Evolutionary conservation across 2,888 invertebrate species (phyloP), one percentile per base, ranked within the genome.

Genomic region (Malacosoma neustria): DNA sequence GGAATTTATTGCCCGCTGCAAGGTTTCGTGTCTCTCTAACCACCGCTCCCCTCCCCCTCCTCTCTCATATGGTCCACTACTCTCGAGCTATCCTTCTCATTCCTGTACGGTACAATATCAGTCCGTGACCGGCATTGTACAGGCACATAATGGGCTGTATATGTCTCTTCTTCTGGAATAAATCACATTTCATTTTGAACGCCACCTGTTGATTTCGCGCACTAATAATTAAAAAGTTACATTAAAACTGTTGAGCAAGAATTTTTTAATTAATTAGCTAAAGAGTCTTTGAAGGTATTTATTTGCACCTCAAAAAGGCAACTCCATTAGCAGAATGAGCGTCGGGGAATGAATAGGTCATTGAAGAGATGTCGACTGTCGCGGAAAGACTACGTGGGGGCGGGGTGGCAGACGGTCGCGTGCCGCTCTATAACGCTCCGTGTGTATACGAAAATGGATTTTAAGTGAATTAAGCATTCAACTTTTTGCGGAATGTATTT

Each of bases 301-400:
- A 75, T 72, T 72, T 65, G 61, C 67, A 73, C 70, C 66, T 70
- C 67, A 59, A 77, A 76, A 77, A 77, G 73, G 74, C 75, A 69
- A 72, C 69, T 74, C 84, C 82, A 82, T 84, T 82, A 82, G 77
- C 51, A 63, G 68, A 80, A 80, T 80, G 82, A 80, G 62, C 65
- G 63, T 55, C 61, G 61, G 55, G 58, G 58, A 58, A 65, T 74
- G 79, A 79, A 80, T 72, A 62, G 73, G 72, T 72, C 72, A 76
- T 79, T 80, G 72, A 71, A 49, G 49, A 65, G 65, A 69, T 62
- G 70, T 67, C 66, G 67, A 57, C 66, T 67, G 71, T 68, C 69
- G 64, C 68, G 57, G 65, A 58, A 54, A 33, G 59, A 54, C 46
- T 47, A 36, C 39, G 39, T 57, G 54, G 54, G 47, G 54, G 54